Base-by-base conservation (phyloP, 1,140 invertebrate species). In the Philotrypesis tridentata region DNA sequence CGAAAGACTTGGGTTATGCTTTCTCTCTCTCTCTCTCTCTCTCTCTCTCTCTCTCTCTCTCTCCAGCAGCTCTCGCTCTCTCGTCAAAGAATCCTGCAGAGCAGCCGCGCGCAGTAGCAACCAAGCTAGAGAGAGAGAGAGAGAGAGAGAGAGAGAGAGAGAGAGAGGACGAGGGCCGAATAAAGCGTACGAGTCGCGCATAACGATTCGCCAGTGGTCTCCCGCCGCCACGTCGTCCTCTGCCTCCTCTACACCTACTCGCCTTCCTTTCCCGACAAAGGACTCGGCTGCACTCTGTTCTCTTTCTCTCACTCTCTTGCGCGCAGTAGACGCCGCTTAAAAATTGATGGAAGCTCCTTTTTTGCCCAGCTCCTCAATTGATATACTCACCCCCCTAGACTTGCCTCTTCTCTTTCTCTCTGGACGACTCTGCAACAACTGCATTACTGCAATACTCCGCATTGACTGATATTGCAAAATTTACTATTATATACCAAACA, bases 301-400 rank as follows among this genome's bases (percentile, higher is more conserved):
- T 43, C 40, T 11, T 11, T 7, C 37, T 8, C 7, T 8, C 37
- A 8, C 37, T 40, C 8, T 40, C 12, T 14, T 14, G 40, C 17
- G 14, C 1, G 48, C 14, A 0, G 12, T 17, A 48, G 48, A 55
- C 29, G 12, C 65, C 65, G 37, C 4, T 79, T 60, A 71, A 79
- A 72, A 72, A 79, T 79, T 79, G 68, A 79, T 31, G 68, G 23
- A 61, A 37, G 43, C 21, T 27, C 68, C 48, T 60, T 78, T 79
- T 79, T 68, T 40, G 27, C 29, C 7, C n/a, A n/a, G 68, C 29
- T 71, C 21, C 1, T 55, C 4, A 55, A 55, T 55, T 55, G 48
- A 55, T 55, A 55, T 55, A 21, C 21, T n/a, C 17, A 55, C 17
- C 7, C 48, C 48, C 48, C 48, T n/a, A n/a, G n/a, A n/a, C n/a